Evolutionary conservation across 1,140 invertebrate species (phyloP).

Genomic region (Cotesia glomerata): DNA sequence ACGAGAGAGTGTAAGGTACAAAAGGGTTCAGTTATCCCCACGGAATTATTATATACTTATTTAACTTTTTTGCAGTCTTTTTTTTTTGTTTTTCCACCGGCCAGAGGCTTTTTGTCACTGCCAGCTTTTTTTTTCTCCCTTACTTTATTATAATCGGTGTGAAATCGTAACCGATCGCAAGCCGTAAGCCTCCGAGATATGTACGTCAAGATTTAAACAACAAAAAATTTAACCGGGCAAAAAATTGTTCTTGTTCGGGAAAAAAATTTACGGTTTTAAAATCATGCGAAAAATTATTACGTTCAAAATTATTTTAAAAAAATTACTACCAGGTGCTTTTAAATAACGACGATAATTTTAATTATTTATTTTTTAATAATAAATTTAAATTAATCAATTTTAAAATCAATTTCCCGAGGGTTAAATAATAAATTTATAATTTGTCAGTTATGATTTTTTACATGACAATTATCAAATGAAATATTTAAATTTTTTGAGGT

Average conservation of each 20-base stretch:
- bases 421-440: too few species aligned
- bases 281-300: constrained; percentile 64
- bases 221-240: constrained; percentile 1
- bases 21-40: constrained; percentile 38
- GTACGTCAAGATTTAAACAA: constrained; percentile 8
- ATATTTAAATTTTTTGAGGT: too few species aligned
- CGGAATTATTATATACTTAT: constrained; percentile 64
- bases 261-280: constrained; percentile 65
- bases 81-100: constrained; percentile 14
- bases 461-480: too few species aligned
- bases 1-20: neutral
- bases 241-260: constrained; percentile 43
- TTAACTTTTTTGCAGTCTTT: constrained; percentile 42
- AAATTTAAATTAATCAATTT: too few species aligned
- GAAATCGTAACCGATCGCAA: constrained; percentile 63
- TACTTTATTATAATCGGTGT: constrained; percentile 63
- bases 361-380: too few species aligned
- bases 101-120: neutral
- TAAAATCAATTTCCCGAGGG: too few species aligned
- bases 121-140: constrained; percentile 21
- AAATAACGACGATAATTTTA: too few species aligned
- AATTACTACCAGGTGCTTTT: neutral
- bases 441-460: too few species aligned
- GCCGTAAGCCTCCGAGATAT: constrained; percentile 37
- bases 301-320: constrained; percentile 17